phyloP scores from a whole-genome alignment of 2,113 vertebrate genomes.

The Rallus limicola region DNA sequence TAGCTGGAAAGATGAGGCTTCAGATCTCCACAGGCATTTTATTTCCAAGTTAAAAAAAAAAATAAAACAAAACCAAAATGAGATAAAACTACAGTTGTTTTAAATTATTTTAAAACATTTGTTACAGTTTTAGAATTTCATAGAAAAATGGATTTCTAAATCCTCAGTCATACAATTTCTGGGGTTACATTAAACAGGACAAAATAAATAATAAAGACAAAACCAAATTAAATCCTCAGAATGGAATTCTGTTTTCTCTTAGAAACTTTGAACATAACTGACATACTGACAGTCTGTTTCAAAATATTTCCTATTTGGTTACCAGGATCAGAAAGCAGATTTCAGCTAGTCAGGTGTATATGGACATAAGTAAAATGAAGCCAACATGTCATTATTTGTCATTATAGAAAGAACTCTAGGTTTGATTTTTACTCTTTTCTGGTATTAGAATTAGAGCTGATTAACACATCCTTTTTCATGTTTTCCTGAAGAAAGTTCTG shows the following conservation, averaged over 20 bases:
- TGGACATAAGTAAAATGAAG: neutral
- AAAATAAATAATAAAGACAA: neutral
- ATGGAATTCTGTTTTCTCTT: neutral
- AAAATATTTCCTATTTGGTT: neutral
- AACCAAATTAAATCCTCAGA: neutral
- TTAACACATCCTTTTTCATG: neutral
- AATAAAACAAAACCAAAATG: too few relatives aligned
- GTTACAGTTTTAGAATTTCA: neutral
- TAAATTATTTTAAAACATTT: neutral
- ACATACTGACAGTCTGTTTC: neutral
- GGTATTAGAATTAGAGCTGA: neutral
- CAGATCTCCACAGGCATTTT: neutral
- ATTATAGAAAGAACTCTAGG: neutral
- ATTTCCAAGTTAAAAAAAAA: neutral
- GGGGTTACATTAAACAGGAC: neutral
- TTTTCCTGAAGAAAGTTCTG: neutral
- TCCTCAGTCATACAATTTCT: neutral
- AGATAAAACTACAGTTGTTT: neutral
- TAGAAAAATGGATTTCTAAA: neutral
- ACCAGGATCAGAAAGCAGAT: neutral
- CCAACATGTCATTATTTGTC: neutral
- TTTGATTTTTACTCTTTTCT: neutral
- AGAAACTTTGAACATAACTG: neutral
- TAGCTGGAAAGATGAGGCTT: neutral
- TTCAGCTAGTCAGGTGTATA: neutral